These are phyloP conservation scores for Chiropotes sagulatus DNA, from an alignment of 2,797 vertebrate species.

Conservation along the genomic window DNA sequence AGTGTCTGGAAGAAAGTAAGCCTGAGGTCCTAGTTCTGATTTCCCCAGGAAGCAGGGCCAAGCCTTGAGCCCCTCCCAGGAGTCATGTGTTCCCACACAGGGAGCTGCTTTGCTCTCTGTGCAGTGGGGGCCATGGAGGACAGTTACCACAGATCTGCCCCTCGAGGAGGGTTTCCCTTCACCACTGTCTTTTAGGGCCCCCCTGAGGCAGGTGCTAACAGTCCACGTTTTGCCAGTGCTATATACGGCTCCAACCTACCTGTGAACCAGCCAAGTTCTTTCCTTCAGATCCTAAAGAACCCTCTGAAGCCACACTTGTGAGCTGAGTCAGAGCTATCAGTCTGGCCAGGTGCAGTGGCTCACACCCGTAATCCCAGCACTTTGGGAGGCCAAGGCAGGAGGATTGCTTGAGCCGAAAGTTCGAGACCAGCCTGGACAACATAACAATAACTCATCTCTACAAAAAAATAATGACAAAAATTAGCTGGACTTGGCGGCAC, in stretches of 20 bases:
- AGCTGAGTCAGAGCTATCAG: neutral
- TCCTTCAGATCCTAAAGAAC: neutral
- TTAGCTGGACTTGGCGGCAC: neutral
- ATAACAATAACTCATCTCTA: neutral
- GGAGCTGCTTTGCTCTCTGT: neutral
- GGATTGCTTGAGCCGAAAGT: neutral
- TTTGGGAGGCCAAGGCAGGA: neutral
- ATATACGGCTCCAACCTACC: neutral
- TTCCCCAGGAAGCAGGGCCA: neutral
- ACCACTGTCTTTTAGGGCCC: neutral
- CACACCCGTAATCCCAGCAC: neutral
- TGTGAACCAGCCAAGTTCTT: neutral
- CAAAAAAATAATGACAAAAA: neutral
- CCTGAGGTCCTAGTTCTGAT: neutral
- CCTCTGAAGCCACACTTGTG: neutral
- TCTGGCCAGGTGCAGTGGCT: neutral
- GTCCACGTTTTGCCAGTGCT: neutral
- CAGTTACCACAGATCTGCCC: neutral
- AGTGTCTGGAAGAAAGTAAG: neutral
- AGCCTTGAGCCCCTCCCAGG: neutral
- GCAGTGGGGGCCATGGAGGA: accelerated
- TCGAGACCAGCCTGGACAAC: neutral
- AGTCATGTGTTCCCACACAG: accelerated
- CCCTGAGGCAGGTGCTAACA: neutral
- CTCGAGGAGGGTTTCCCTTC: neutral